Percentiles rank a stretch among this genome's conserved stretches.
These are phyloP conservation scores for Microctenopoma steveboyesi DNA, from an alignment of 2,797 vertebrate genomes.

Conservation along the genomic window DNA sequence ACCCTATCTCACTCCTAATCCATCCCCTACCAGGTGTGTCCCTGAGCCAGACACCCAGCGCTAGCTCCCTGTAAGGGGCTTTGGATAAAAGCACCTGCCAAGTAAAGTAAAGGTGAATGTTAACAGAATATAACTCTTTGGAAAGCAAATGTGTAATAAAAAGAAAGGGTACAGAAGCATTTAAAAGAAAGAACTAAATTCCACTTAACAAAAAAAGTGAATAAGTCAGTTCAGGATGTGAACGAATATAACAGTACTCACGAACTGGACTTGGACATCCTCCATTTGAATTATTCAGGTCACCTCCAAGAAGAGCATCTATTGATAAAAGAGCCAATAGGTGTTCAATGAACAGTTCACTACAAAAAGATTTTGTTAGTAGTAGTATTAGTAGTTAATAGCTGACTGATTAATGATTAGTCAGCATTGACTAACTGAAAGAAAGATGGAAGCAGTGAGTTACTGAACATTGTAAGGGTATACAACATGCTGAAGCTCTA, in stretches of 20 bases:
- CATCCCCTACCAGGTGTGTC: no score
- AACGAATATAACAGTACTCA: constrained; percentile 80
- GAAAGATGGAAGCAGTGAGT: background rate
- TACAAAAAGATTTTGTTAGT: no score
- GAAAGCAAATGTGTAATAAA: constrained; percentile 8
- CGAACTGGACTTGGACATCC: constrained; percentile 97
- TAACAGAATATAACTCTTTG: constrained; percentile 3
- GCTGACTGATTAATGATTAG: no score
- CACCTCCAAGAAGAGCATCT: constrained; percentile 95
- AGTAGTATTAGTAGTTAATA: no score
- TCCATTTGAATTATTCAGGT: constrained; percentile 94
- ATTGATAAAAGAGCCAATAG: constrained; percentile 26
- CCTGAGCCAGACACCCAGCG: no score
- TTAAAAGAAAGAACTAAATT: constrained; percentile 3
- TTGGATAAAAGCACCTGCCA: no score
- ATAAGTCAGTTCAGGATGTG: constrained; percentile 8
- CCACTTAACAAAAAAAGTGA: background rate
- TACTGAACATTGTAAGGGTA: background rate
- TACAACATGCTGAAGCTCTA: background rate
- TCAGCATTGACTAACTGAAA: no score
- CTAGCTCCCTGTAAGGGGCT: no score
- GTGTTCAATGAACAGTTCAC: background rate
- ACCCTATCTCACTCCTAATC: no score
- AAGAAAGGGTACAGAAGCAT: background rate
- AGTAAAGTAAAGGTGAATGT: background rate